These are phyloP conservation scores for Malthinus flaveolus DNA, from an alignment of 2,888 invertebrate genomes.

Conservation along the genomic window DNA sequence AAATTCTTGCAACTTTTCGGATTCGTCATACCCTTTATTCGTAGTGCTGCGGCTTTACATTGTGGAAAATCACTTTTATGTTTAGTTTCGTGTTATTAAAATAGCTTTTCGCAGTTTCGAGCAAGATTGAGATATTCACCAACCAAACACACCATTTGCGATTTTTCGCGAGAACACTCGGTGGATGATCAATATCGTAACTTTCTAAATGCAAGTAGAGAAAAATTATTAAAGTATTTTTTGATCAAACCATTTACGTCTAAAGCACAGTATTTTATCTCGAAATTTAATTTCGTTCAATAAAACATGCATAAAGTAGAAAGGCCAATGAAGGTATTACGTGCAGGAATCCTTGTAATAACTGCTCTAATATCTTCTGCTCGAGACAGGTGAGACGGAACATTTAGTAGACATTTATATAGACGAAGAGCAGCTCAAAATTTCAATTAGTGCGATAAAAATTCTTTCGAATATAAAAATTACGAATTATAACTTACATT, in stretches of 20 bases:
- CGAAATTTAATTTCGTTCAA: slow-evolving; percentile 51
- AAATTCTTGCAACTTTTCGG: no score
- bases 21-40: no score
- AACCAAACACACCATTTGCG: no score
- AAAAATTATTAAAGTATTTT: neutral
- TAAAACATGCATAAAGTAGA: slow-evolving; percentile 52
- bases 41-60: no score
- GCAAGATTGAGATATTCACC: no score
- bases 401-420: slow-evolving; percentile 33
- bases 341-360: slow-evolving; percentile 52
- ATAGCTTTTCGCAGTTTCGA: no score
- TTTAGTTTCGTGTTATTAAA: no score
- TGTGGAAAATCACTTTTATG: no score
- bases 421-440: slow-evolving; percentile 1
- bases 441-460: slow-evolving; percentile 1
- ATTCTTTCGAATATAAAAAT: neutral
- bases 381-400: slow-evolving; percentile 43
- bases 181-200: neutral
- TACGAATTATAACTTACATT: no score
- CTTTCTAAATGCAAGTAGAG: slow-evolving; percentile 14
- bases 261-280: slow-evolving; percentile 45
- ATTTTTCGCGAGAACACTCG: no score
- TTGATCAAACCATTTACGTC: slow-evolving; percentile 8
- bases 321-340: slow-evolving; percentile 44
- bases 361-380: slow-evolving; percentile 50